A percentile compares a stretch with the other conserved stretches of the same genome.
Evolutionary conservation across 2,797 vertebrate species (phyloP).

Genomic region (Cyclopterus lumpus): DNA sequence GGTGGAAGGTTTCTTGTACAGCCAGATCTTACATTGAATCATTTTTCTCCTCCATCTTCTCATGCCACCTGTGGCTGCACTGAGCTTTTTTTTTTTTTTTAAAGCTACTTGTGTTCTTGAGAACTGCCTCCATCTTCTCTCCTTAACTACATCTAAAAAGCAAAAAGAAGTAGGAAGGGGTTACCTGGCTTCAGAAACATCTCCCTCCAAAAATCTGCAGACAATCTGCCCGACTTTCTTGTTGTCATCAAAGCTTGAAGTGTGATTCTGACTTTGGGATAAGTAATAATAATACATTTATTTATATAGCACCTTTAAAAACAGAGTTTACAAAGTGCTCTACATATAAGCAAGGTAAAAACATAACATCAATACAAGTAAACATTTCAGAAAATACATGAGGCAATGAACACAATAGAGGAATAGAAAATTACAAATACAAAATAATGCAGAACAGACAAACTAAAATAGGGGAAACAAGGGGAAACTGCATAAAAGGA

Average conservation of each 20-base stretch:
- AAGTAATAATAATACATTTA: no score
- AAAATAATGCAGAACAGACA: no score
- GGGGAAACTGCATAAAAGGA: no score
- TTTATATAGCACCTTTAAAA: no score
- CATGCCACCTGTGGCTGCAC: slow-evolving; percentile 54
- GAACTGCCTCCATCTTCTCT: slow-evolving; percentile 51
- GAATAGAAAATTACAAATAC: no score
- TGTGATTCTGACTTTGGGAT: no score
- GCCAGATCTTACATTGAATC: slow-evolving; percentile 61
- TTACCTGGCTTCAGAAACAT: slow-evolving; percentile 11
- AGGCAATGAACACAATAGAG: no score
- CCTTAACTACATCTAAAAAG: slow-evolving; percentile 30
- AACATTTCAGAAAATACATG: no score
- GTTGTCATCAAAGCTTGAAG: neutral
- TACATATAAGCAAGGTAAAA: no score
- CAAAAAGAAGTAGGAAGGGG: slow-evolving; percentile 18
- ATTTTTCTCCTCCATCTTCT: slow-evolving; percentile 59
- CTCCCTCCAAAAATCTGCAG: neutral
- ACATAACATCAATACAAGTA: no score
- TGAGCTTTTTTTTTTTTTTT: slow-evolving; percentile 47
- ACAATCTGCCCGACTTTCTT: neutral
- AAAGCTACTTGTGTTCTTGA: slow-evolving; percentile 45
- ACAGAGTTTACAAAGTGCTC: no score
- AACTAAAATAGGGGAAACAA: no score
- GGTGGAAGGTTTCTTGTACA: slow-evolving; percentile 67